A percentile compares a stretch with the other conserved stretches of the same genome.
phyloP scores from a whole-genome alignment of 2,888 invertebrate species.

The Conus canariensis region DNA sequence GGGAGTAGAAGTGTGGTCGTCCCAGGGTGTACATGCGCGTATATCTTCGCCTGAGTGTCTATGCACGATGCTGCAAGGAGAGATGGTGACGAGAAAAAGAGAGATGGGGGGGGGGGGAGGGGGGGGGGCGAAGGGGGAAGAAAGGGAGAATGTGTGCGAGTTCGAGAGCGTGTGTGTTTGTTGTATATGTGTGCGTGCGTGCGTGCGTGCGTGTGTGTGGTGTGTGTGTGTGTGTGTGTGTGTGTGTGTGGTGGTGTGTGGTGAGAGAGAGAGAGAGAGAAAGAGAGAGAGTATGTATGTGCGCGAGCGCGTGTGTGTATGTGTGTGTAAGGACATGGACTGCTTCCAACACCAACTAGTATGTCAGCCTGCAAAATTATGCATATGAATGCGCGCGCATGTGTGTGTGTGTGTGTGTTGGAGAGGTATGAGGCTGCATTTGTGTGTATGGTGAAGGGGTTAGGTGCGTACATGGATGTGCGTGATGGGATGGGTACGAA shows the following conservation, averaged over 20 bases:
- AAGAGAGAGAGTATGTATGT: neutral
- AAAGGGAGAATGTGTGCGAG: neutral
- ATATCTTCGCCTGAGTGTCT: neutral
- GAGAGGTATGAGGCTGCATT: neutral
- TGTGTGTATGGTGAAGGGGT: neutral
- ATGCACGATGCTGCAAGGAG: neutral
- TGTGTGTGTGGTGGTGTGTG: neutral
- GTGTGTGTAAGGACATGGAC: neutral
- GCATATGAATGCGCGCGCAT: neutral
- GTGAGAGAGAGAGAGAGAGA: neutral
- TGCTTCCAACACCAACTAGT: too few species aligned
- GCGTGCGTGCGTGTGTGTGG: neutral
- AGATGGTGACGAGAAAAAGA: too few species aligned
- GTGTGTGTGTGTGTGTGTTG: conserved; percentile 5
- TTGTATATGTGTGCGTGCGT: neutral
- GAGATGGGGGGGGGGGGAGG: too few species aligned
- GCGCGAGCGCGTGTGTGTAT: neutral
- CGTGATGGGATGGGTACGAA: neutral
- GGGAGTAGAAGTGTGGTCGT: too few species aligned
- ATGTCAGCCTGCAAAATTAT: neutral
- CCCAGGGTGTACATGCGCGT: neutral
- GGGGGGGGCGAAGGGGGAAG: too few species aligned
- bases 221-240: neutral
- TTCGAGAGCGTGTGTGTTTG: neutral
- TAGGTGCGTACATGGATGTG: neutral